Evolutionary conservation across 2,888 invertebrate genomes (phyloP).

Genomic region (Ectemnius continuus): DNA sequence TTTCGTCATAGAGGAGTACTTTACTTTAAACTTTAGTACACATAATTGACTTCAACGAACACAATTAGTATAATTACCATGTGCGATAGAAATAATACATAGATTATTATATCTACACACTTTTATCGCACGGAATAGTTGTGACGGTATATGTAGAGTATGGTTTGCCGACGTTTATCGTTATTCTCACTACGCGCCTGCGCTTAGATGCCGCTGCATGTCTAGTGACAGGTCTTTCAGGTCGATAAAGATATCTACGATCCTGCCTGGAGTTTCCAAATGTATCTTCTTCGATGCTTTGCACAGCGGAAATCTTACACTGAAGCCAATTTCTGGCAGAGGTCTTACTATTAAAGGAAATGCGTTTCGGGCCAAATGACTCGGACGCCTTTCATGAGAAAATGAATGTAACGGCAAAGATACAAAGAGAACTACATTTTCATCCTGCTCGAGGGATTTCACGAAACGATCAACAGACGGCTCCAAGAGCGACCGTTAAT

Average conservation of each 20-base stretch:
- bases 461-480: conserved; percentile 34
- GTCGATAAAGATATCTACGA: conserved; percentile 9
- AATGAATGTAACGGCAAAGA: not conserved
- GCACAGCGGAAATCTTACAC: not conserved
- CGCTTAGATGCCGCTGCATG: conserved; percentile 14
- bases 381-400: not conserved
- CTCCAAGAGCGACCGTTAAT: conserved; percentile 31
- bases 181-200: not conserved
- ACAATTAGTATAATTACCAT: too few species aligned
- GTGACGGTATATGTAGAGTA: not conserved
- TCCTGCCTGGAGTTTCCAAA: too few species aligned
- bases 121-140: not conserved
- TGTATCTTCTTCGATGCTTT: not conserved
- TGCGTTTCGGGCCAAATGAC: too few species aligned
- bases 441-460: conserved; percentile 22
- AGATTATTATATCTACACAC: too few species aligned
- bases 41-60: too few species aligned
- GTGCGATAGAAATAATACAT: too few species aligned
- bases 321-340: too few species aligned
- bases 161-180: not conserved
- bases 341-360: too few species aligned
- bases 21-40: too few species aligned
- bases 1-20: too few species aligned
- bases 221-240: conserved; percentile 1
- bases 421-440: conserved; percentile 6